Evolutionary conservation across 2,888 invertebrate genomes (phyloP), one percentile per base, ranked within the genome.

Genomic region (Autographa gamma): DNA sequence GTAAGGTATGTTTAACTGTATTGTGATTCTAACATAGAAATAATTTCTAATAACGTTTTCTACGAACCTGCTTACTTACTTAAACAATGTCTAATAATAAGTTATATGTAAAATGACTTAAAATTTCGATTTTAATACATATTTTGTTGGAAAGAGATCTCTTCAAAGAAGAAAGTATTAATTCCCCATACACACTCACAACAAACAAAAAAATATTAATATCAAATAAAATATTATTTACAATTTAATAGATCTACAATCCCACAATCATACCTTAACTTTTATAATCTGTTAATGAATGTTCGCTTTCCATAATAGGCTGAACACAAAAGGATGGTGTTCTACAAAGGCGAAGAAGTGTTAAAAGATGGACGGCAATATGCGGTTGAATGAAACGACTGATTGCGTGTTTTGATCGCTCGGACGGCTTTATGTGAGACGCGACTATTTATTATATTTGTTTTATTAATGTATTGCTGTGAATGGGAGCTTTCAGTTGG

Each of bases 341-440:
- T 76, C 79, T 81, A 90, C 87, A 90, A 90, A 88, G 85, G 89
- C 81, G 71, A 80, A 82, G 86, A 91, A 90, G 92, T 92, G 92
- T 93, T 92, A 93, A 93, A 90, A 93, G 92, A 93, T 92, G 91
- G 90, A 89, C 88, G 84, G 90, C 88, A 89, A 92, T 92, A 92
- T 91, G 88, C 87, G 82, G 72, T 62, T 91, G 89, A 93, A 93
- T 92, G 89, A 89, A 84, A 88, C 86, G 87, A 86, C 90, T 92
- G 93, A 93, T 93, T 93, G 91, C 91, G 86, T 92, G 91, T 92
- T 92, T 88, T 91, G 91, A 92, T 92, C 90, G 83, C 82, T 88
- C 86, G 88, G 87, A 88, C 60, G 80, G 79, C 9, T 25, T 73
- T 85, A 87, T 89, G 81, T 76, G 19, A 74, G 25, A 85, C 58